Conservation (phyloP, 2,888 invertebrate genomes). For the Troides oblongomaculatus region DNA sequence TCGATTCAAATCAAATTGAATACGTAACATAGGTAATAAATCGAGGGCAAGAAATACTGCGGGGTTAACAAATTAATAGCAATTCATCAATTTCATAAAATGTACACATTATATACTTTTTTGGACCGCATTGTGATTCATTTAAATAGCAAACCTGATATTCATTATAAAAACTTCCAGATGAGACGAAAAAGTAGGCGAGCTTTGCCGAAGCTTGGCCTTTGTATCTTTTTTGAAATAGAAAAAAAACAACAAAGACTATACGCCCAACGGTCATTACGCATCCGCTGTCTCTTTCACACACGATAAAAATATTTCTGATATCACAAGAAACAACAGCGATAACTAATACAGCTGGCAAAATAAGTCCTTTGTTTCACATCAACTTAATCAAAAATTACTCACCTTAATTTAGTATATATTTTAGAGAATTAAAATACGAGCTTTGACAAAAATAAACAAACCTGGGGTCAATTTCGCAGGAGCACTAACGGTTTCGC, state of each 20-base stretch:
- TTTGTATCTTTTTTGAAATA: conserved; percentile 33
- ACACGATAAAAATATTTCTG: conserved; percentile 71
- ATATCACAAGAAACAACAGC: conserved; percentile 65
- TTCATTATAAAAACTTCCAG: background rate
- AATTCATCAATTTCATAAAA: conserved; percentile 1
- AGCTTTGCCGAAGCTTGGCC: conserved; percentile 13
- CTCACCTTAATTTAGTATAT: conserved; percentile 7
- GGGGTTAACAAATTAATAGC: conserved; percentile 3
- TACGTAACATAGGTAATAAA: conserved; percentile 12
- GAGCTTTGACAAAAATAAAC: conserved; percentile 58
- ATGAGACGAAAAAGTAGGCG: conserved; percentile 8
- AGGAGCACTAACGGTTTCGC: conserved; percentile 86
- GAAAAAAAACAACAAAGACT: conserved; percentile 57
- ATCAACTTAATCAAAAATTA: conserved; percentile 27
- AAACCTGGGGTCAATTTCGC: conserved; percentile 93
- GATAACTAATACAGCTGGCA: conserved; percentile 63
- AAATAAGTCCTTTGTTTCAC: conserved; percentile 4
- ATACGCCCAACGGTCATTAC: conserved; percentile 65
- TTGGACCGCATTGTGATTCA: background rate
- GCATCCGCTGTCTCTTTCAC: conserved; percentile 62
- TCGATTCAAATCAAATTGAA: conserved; percentile 3
- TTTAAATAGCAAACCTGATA: background rate
- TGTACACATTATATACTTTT: conserved; percentile 2
- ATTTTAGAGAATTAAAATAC: background rate
- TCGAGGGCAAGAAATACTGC: conserved; percentile 9